Evolutionary conservation across 2,797 vertebrate genomes (phyloP), one percentile per base, ranked within the genome.

Genomic region (Limnodromus scolopaceus): DNA sequence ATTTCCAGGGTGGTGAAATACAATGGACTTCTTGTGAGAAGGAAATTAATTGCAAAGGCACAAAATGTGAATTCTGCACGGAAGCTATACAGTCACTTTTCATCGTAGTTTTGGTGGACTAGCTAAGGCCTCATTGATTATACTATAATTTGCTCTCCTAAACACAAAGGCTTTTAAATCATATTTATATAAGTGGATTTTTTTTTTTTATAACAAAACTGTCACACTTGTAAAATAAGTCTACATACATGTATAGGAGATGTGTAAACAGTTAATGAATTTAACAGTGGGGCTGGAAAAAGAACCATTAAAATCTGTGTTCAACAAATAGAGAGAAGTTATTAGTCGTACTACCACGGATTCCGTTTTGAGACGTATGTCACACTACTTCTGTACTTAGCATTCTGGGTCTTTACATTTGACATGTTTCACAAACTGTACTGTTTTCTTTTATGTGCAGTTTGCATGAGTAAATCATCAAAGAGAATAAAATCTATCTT

Each of bases 391-490:
- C 98, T 98, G 98, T 98, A 98, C 95, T 96, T 98, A 87, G 97
- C 97, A 97, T 99, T 98, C 98, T 79, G 95, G 97, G 98, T 98
- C 98, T 97, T 97, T 98, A 98, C 97, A 98, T 98, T 98, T 98
- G 97, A 97, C 97, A 98, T 98, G 98, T 98, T 98, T 98, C 98
- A 98, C 98, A 98, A 98, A 98, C 98, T 98, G 98, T 99, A 98
- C 98, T 97, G 98, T 98, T 98, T 97, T 98, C 97, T 98, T 98
- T 98, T 98, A 95, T 99, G 98, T 99, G 99, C 98, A 98, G 98
- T 99, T 98, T 99, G 99, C 99, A 99, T 99, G 99, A 99, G 98
- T 98, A 99, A 98, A 98, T 99, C 99, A 99, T 99, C 99, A 98
- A 98, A 98, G 99, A 99, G 99, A 99, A 99, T 99, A 99, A 98